These are phyloP conservation scores for Crematogaster levior DNA, from an alignment of 2,888 invertebrate species.

Conservation along the genomic window DNA sequence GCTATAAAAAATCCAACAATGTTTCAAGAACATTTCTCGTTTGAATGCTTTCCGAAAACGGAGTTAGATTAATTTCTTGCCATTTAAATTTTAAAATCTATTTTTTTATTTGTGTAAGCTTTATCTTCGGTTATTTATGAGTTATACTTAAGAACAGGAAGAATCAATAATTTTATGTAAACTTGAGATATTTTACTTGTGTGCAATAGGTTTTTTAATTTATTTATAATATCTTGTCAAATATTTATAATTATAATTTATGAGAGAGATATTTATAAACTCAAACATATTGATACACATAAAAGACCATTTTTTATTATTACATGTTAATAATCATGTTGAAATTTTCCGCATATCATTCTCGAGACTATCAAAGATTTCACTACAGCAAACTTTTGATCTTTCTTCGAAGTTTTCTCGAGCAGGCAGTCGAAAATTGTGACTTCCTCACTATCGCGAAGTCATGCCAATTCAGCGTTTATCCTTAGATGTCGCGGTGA, in stretches of 20 bases:
- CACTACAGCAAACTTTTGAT: not conserved
- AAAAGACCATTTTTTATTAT: not conserved
- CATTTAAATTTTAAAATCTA: too few species aligned
- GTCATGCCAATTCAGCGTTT: slow-evolving; percentile 19
- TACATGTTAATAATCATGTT: not conserved
- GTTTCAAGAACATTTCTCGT: not conserved
- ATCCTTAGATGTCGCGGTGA: slow-evolving; percentile 39
- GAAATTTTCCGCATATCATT: not conserved
- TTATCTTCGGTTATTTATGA: not conserved
- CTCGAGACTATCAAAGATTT: not conserved
- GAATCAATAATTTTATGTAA: not conserved
- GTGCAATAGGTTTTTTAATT: not conserved
- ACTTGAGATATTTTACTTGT: not conserved
- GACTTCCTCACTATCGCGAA: not conserved
- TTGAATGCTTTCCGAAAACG: not conserved
- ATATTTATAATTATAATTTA: not conserved
- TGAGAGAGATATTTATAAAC: not conserved
- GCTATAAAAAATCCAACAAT: not conserved
- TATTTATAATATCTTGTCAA: too few species aligned
- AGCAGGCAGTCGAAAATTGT: slow-evolving; percentile 1
- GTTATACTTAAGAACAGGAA: not conserved
- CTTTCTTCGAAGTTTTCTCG: slow-evolving; percentile 17
- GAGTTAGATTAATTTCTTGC: not conserved
- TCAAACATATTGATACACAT: not conserved
- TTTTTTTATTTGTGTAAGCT: too few species aligned